Base-by-base conservation (phyloP, 1,140 invertebrate species). In the Drosophila tropicalis region DNA sequence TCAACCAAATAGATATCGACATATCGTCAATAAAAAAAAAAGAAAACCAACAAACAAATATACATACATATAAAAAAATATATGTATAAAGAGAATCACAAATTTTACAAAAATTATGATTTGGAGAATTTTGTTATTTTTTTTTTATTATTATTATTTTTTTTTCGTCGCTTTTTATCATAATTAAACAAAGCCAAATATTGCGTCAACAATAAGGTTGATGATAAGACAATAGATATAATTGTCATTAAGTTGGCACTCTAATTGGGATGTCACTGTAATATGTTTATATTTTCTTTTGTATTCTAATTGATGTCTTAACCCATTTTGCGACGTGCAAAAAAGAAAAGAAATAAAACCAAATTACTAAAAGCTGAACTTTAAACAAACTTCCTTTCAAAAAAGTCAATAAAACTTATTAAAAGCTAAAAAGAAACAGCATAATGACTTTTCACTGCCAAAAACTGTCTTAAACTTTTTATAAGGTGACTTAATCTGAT, bases 1-100 rank as follows among this genome's bases (percentile, higher is more conserved):
- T 69, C 65, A 76, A 79, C 83, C 19, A 22, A 58, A 77, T 89
- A 77, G 83, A 89, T 87, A 86, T 89, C 76, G 81, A 67, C 62
- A 19, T 51, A 66, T 47, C 56, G 62, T 39, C 77, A 75, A 77
- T 65, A 70, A 17, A 73, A 55, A 56, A 25, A 39, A 73, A 55
- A 56, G 17, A 39, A 66, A 19, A 39, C 12, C 19, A n/a, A 34
- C 6, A 25, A n/a, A n/a, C 39, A 79, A 36, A 64, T 60, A 65
- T 34, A 63, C 36, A 32, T 9, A 29, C 36, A 17, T 47, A 47
- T 62, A 69, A 39, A 36, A n/a, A 62, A 22, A 41, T 64, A 54
- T 25, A 19, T 10, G 47, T n/a, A 47, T n/a, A n/a, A n/a, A n/a
- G n/a, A n/a, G n/a, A n/a, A 41, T 40, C 67, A 67, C 41, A 47